phyloP scores from a whole-genome alignment of 1,140 invertebrate genomes.

The Chymomyza costata region DNA sequence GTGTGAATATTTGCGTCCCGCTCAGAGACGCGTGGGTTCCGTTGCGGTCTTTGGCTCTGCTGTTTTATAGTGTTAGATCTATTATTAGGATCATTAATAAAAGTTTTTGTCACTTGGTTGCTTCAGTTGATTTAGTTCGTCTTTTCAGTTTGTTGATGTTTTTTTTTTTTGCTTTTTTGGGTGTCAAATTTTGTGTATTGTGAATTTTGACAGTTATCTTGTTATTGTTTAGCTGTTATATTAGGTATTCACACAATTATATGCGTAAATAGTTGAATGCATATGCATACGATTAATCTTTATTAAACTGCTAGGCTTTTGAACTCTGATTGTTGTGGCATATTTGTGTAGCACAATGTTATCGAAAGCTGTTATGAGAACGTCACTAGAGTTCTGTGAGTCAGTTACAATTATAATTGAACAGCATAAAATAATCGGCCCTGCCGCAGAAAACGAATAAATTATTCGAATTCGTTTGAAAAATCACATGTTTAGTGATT shows the following conservation, averaged over 20 bases:
- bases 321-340: no score
- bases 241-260: slow-evolving; percentile 65
- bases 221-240: slow-evolving; percentile 42
- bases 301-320: no score
- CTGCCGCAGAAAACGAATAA: no score
- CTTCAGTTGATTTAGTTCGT: slow-evolving; percentile 4
- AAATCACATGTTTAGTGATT: no score
- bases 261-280: no score
- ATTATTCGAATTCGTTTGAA: no score
- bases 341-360: no score
- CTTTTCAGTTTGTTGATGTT: slow-evolving; percentile 19
- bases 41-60: slow-evolving; percentile 16
- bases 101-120: slow-evolving; percentile 61
- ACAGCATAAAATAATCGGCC: no score
- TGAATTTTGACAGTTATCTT: slow-evolving; percentile 30
- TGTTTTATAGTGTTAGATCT: slow-evolving; percentile 70
- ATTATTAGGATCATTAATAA: slow-evolving; percentile 71
- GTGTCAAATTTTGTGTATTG: slow-evolving; percentile 60
- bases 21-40: slow-evolving; percentile 31
- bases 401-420: no score
- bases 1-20: slow-evolving; percentile 58
- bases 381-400: no score
- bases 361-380: no score
- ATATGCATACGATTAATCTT: no score
- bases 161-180: slow-evolving; percentile 25